Conservation (phyloP, 1,140 invertebrate genomes). For the Saccostrea echinata region DNA sequence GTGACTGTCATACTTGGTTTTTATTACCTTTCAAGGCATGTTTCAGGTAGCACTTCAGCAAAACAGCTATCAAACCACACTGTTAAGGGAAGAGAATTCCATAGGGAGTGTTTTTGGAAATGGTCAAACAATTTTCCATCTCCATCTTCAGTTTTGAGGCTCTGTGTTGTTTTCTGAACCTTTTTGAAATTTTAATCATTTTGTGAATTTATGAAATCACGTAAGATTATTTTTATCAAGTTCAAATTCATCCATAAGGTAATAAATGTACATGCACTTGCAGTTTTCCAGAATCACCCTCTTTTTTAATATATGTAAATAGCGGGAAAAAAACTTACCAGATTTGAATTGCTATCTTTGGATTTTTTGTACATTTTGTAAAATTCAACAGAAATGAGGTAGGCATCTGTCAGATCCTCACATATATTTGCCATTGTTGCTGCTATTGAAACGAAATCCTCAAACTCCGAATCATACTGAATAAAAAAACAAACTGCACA, state of each 20-base stretch:
- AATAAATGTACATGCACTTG: too few relatives aligned
- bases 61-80: conserved; percentile 90
- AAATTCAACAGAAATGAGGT: conserved; percentile 89
- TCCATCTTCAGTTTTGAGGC: conserved; percentile 72
- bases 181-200: neutral
- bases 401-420: conserved; percentile 86
- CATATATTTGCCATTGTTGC: conserved; percentile 83
- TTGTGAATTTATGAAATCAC: too few relatives aligned
- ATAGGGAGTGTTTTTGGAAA: conserved; percentile 66
- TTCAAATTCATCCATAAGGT: too few relatives aligned
- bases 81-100: conserved; percentile 66
- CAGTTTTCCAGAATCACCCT: too few relatives aligned
- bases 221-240: too few relatives aligned
- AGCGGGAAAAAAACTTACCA: neutral
- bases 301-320: too few relatives aligned
- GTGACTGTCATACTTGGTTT: too few relatives aligned
- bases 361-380: conserved; percentile 80
- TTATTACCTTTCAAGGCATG: conserved; percentile 87
- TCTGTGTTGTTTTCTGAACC: conserved; percentile 68
- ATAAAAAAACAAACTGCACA: conserved; percentile 12
- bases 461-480: neutral
- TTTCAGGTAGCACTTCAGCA: conserved; percentile 88
- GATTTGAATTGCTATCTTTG: neutral
- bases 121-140: conserved; percentile 69
- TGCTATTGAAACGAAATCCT: conserved; percentile 83